Base-by-base conservation (phyloP, 2,113 vertebrate species). In the Oncorhynchus nerka region DNA sequence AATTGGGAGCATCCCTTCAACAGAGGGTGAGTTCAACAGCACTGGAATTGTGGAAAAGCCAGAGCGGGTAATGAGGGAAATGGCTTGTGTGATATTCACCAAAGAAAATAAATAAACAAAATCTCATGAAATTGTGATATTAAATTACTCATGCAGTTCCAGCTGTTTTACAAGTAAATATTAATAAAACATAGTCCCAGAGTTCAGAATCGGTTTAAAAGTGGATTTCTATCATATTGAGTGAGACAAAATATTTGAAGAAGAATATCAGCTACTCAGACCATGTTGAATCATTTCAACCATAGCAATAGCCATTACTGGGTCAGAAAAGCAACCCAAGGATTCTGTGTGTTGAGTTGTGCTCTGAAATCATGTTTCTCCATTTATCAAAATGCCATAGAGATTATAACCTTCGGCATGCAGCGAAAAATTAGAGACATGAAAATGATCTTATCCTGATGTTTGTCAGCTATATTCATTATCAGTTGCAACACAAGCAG, bases 11-110 rank as follows among this genome's bases (percentile, higher is more conserved):
- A 7, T 34, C 73, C 57, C n/a, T 16, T 9, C n/a, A 66, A 62
- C 39, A 77, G 74, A 75, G 65, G 70, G 70, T 51, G 55, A 59
- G 65, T 67, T 65, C 49, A 77, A 66, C 39, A 22, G 55, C 75
- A 51, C 16, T 68, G 34, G 70, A 72, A 26, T 7, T 39, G 24
- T 68, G 32, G 32, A 7, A 68, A 34, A 68, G 19, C 30, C 30
- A 68, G 13, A 30, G 16, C 16, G 8, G 19, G 16, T n/a, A 68
- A 68, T 20, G 32, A 20, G 16, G 67, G 15, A 16, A 30, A 32
- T 20, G 30, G 28, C 66, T 68, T 68, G 1, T 68, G 30, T 32
- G 39, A n/a, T 8, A 34, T 68, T 34, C 5, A 13, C 19, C 30
- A 19, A 68, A 15, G 5, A 39, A 20, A 22, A 69, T 16, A 67